Base-by-base conservation (phyloP, 2,888 invertebrate species). In the Coenonympha glycerion region DNA sequence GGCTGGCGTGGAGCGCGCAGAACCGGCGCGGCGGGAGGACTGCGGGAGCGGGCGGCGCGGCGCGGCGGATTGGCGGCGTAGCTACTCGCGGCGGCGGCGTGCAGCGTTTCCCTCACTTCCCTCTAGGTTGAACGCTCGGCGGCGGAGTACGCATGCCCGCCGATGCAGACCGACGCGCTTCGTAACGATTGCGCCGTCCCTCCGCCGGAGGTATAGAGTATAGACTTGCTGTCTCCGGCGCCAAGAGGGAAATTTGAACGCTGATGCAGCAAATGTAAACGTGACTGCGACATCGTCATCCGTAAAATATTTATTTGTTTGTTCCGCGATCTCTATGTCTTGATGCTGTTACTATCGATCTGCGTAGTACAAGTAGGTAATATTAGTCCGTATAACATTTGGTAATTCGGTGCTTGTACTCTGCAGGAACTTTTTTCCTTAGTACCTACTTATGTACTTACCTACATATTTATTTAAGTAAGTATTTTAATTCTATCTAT, bases 1-100 rank as follows among this genome's bases (percentile, higher is more conserved):
- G 80, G 82, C 73, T 77, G 71, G 71, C 69, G 81, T 71, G 75
- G 71, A 79, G 86, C 79, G 84, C 78, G 71, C 78, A 69, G 76
- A 76, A 73, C 78, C 79, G 79, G 77, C 83, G 84, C 84, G 82
- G 74, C 73, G 77, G 76, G 79, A 73, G 82, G 73, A 84, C 84
- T 83, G 84, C 73, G 79, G 82, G 77, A 66, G 77, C 69, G 79
- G 76, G 81, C 69, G 78, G 78, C 68, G 66, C 61, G 68, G 66
- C 63, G 65, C 63, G 66, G 68, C 67, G 67, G 19, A n/a, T n/a
- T n/a, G n/a, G n/a, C n/a, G n/a, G n/a, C n/a, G 65, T 72, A 70
- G 68, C 71, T 76, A 69, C 71, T 76, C 73, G 73, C 68, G n/a
- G n/a, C n/a, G n/a, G n/a, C n/a, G 71, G 74, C 68, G 71, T 73